Percentiles rank a stretch among this genome's conserved stretches.
Evolutionary conservation across 2,113 vertebrate genomes (phyloP).

Genomic region (Mobula hypostoma): DNA sequence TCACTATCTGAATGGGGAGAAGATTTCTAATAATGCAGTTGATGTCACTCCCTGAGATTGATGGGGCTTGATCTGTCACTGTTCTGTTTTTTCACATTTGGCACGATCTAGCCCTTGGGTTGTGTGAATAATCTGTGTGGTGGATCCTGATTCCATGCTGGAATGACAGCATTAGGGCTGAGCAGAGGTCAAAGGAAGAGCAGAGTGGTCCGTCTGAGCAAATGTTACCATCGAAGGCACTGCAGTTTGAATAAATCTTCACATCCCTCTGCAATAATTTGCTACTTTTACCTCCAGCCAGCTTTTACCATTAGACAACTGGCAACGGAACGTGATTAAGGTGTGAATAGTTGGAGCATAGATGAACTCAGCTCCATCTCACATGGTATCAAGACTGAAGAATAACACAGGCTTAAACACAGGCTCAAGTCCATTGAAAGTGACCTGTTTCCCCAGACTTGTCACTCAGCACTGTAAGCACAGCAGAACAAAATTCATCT

Average conservation of each 20-base stretch:
- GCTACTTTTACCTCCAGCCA: not conserved
- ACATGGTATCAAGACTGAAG: not conserved
- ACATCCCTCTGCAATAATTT: not conserved
- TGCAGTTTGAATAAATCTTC: not conserved
- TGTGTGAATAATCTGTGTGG: not conserved
- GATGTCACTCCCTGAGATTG: not conserved
- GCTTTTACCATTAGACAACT: not conserved
- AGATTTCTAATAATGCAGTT: not conserved
- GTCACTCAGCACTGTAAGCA: not conserved
- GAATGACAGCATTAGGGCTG: no score
- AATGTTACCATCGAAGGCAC: not conserved
- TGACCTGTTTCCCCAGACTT: not conserved
- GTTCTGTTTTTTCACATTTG: not conserved
- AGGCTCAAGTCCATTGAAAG: no score
- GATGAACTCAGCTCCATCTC: not conserved
- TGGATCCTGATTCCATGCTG: not conserved
- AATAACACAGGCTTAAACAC: not conserved
- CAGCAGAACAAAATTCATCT: not conserved
- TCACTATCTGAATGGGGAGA: not conserved
- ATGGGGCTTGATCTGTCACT: no score
- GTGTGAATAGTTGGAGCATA: not conserved
- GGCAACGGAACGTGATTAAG: no score
- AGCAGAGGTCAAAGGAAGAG: not conserved
- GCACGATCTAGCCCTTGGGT: not conserved
- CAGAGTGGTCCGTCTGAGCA: not conserved